Percentiles rank a stretch among this genome's conserved stretches.
Evolutionary conservation across 2,113 vertebrate species (phyloP).

Genomic region (Numida meleagris): DNA sequence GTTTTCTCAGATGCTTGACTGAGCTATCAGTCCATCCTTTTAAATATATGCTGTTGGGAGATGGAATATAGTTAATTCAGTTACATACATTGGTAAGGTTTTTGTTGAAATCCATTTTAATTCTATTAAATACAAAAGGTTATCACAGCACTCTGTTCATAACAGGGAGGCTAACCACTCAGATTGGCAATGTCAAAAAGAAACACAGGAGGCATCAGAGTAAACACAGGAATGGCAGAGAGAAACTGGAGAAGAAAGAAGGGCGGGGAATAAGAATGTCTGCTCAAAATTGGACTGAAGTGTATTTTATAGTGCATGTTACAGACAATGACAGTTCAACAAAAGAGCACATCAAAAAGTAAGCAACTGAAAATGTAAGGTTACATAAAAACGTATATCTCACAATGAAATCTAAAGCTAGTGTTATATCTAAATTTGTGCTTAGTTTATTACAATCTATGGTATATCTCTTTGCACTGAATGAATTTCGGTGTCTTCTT

Average conservation of each 20-base stretch:
- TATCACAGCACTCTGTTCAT: not conserved
- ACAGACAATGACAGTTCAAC: not conserved
- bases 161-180: not conserved
- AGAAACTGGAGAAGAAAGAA: not conserved
- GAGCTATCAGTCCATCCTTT: not conserved
- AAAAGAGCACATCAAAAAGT: not conserved
- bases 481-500: not conserved
- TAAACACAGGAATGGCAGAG: not conserved
- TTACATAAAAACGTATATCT: not conserved
- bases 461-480: not conserved
- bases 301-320: not conserved
- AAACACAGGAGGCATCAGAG: not conserved
- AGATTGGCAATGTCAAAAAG: accelerated
- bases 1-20: not conserved
- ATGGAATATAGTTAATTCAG: not conserved
- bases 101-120: not conserved
- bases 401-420: not conserved
- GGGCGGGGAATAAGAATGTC: not conserved
- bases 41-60: not conserved
- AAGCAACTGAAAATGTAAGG: not conserved
- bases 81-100: not conserved
- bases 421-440: not conserved
- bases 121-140: not conserved
- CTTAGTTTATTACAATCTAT: not conserved
- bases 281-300: not conserved